Evolutionary conservation across 2,113 vertebrate genomes (phyloP).

Genomic region (Myotis brandtii): DNA sequence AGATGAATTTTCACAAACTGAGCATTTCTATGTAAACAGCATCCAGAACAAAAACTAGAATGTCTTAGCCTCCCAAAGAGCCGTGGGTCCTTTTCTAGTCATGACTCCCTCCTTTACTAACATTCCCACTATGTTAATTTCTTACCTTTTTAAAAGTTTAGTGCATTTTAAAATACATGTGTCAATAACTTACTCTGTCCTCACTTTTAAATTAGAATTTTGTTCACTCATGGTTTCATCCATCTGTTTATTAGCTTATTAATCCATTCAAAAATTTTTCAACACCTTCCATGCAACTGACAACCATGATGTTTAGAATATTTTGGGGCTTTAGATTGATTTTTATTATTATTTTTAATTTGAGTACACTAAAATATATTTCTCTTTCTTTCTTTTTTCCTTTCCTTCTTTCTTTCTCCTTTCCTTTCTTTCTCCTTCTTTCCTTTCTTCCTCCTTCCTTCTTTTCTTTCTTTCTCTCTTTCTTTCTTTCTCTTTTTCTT

Average conservation of each 20-base stretch:
- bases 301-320: not conserved
- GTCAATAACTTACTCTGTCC: not conserved
- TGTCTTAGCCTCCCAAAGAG: not conserved
- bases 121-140: not conserved
- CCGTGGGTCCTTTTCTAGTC: not conserved
- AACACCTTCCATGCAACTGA: not conserved
- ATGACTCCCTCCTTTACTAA: not conserved
- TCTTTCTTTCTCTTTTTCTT: not conserved
- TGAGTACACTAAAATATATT: not conserved
- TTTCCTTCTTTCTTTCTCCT: not conserved
- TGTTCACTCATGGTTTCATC: not conserved
- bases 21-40: not conserved
- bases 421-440: too few species aligned
- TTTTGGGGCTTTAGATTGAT: not conserved
- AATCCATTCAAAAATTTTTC: not conserved
- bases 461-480: not conserved
- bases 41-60: not conserved
- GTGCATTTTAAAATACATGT: not conserved
- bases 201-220: slow-evolving; percentile 24
- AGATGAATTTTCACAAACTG: not conserved
- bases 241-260: not conserved
- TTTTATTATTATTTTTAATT: not conserved
- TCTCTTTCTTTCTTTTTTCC: not conserved
- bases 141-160: not conserved
- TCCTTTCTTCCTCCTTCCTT: too few species aligned